Conservation (phyloP, 2,797 vertebrate species). For the Acipenser ruthenus region DNA sequence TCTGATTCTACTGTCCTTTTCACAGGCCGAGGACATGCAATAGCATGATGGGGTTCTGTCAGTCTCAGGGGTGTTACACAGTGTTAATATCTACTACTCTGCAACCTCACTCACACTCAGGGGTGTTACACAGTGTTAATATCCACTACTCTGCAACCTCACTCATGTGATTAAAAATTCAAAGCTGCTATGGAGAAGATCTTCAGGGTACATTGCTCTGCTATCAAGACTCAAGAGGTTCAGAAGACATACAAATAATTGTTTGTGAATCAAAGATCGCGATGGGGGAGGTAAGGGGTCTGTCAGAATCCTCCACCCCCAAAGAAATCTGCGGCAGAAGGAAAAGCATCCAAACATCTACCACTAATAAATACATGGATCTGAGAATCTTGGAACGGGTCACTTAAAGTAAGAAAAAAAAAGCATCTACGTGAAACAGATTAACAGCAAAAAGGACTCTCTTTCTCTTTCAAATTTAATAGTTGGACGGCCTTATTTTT, state of each 20-base stretch:
- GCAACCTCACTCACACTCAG: not conserved
- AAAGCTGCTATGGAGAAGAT: not conserved
- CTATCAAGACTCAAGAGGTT: not conserved
- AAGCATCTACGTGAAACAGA: no score
- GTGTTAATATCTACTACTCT: constrained; percentile 7
- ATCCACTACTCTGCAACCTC: not conserved
- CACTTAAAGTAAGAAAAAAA: no score
- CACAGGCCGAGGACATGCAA: not conserved
- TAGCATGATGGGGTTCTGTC: not conserved
- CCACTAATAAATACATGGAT: not conserved
- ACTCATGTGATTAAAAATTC: not conserved
- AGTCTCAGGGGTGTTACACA: not conserved
- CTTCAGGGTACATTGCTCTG: not conserved
- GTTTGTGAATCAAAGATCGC: not conserved
- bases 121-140: constrained; percentile 1
- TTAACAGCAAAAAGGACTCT: no score
- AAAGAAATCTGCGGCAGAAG: not conserved
- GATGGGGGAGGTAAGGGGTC: not conserved
- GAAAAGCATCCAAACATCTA: not conserved
- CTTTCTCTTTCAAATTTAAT: no score
- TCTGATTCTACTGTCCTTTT: no score
- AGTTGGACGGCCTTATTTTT: no score
- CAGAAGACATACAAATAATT: not conserved
- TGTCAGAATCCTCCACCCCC: not conserved
- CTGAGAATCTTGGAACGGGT: no score